These are phyloP conservation scores for Orchesella cincta DNA, from an alignment of 1,140 invertebrate species.

Conservation along the genomic window DNA sequence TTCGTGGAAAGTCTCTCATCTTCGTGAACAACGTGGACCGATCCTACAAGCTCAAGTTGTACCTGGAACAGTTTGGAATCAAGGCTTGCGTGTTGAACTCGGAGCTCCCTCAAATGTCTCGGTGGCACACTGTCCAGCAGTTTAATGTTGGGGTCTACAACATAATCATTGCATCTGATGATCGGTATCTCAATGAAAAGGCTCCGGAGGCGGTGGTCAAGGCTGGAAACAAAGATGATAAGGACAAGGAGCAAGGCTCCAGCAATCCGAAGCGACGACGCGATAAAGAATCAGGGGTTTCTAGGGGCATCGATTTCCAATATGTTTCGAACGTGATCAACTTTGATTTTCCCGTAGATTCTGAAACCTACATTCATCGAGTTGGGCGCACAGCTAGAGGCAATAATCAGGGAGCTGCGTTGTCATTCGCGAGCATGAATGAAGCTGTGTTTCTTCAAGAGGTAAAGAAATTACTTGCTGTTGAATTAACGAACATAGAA, in stretches of 20 bases:
- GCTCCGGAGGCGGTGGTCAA: constrained; percentile 37
- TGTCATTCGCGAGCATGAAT: constrained; percentile 86
- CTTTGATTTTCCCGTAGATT: constrained; percentile 91
- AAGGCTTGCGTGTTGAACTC: constrained; percentile 91
- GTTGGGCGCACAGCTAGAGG: constrained; percentile 92
- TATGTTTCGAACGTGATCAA: constrained; percentile 97
- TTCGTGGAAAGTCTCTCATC: constrained; percentile 93
- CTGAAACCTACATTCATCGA: constrained; percentile 88
- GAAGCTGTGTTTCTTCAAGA: constrained; percentile 75
- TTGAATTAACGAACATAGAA: no score
- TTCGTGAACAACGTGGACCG: constrained; percentile 96
- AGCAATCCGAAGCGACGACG: constrained; percentile 37
- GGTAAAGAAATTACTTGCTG: constrained; percentile 68
- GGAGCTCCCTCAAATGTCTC: constrained; percentile 87
- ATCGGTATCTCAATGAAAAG: constrained; percentile 73
- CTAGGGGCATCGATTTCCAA: constrained; percentile 96
- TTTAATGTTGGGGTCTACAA: constrained; percentile 94
- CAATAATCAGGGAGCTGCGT: constrained; percentile 87
- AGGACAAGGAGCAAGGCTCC: constrained; percentile 10
- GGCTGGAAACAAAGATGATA: no score
- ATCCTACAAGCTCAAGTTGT: constrained; percentile 95
- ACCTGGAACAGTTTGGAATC: constrained; percentile 95
- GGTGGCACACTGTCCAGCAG: constrained; percentile 91
- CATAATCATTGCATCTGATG: constrained; percentile 96
- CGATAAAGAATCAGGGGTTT: constrained; percentile 92